These are phyloP conservation scores for Thymelicus acteon DNA, from an alignment of 2,888 invertebrate genomes.

Conservation along the genomic window DNA sequence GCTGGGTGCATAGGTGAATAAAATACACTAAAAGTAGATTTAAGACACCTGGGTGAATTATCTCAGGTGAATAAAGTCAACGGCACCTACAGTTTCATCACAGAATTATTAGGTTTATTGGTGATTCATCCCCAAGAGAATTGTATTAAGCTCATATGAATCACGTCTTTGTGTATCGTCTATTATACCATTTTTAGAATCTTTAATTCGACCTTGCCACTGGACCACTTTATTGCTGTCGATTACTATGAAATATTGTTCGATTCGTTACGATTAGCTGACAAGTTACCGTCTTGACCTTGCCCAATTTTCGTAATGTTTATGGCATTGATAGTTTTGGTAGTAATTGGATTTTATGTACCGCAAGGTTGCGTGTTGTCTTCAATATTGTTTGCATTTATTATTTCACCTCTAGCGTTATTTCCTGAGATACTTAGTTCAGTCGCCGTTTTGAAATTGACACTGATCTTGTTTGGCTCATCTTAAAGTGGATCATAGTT, in stretches of 20 bases:
- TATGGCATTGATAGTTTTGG: neutral
- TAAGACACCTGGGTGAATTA: too few relatives aligned
- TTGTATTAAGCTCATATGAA: neutral
- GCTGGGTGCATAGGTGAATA: too few relatives aligned
- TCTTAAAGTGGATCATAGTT: too few relatives aligned
- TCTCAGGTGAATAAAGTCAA: too few relatives aligned
- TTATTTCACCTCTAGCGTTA: neutral
- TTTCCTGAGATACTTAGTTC: neutral
- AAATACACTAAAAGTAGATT: too few relatives aligned
- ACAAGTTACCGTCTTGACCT: slow-evolving; percentile 1
- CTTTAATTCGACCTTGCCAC: neutral
- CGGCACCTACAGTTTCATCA: too few relatives aligned
- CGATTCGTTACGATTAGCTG: neutral
- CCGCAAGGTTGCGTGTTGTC: slow-evolving; percentile 12
- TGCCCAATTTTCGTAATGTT: slow-evolving; percentile 1
- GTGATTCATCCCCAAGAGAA: neutral
- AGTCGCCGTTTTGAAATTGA: neutral
- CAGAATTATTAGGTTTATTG: neutral
- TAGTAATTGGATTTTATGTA: neutral
- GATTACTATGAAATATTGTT: slow-evolving; percentile 4
- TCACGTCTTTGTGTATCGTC: neutral
- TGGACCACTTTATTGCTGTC: neutral
- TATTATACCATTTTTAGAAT: neutral
- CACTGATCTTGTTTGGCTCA: neutral
- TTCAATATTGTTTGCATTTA: slow-evolving; percentile 2